A percentile compares a stretch with the other conserved stretches of the same genome.
Evolutionary conservation across 64 coral and sea anemone species (phyloP).

Genomic region (Porites australiensis): DNA sequence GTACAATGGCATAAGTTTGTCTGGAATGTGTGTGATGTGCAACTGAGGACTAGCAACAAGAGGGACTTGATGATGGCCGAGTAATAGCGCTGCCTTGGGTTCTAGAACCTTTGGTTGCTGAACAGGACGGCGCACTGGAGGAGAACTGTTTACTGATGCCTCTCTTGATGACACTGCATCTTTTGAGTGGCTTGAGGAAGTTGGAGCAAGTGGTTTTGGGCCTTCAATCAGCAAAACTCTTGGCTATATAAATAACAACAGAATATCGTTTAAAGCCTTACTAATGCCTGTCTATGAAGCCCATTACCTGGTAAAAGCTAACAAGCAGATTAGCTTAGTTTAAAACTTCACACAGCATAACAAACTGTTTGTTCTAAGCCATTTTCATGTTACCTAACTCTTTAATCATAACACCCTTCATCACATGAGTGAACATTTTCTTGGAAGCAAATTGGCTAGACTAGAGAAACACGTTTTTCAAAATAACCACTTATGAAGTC

Average conservation of each 20-base stretch:
- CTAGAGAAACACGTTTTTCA: no score
- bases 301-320: no score
- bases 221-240: conserved; percentile 89
- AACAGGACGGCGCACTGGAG: conserved; percentile 72
- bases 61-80: conserved; percentile 89
- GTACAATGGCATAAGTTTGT: conserved; percentile 89
- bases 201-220: conserved; percentile 42
- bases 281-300: no score
- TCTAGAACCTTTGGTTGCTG: conserved; percentile 93
- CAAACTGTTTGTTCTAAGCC: no score
- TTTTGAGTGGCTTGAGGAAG: conserved; percentile 33
- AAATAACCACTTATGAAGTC: no score
- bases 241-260: conserved; percentile 16
- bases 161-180: conserved; percentile 54
- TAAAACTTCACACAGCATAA: no score
- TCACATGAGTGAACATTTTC: no score
- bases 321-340: no score
- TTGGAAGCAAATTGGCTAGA: no score
- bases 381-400: no score
- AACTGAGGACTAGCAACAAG: conserved; percentile 78
- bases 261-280: background rate
- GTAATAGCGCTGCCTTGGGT: conserved; percentile 82
- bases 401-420: no score
- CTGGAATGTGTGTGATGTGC: conserved; percentile 88
- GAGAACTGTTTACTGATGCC: conserved; percentile 47